A percentile compares a stretch with the other conserved stretches of the same genome.
phyloP scores from a whole-genome alignment of 1,140 invertebrate genomes.

The Himalopsyche phryganea region DNA sequence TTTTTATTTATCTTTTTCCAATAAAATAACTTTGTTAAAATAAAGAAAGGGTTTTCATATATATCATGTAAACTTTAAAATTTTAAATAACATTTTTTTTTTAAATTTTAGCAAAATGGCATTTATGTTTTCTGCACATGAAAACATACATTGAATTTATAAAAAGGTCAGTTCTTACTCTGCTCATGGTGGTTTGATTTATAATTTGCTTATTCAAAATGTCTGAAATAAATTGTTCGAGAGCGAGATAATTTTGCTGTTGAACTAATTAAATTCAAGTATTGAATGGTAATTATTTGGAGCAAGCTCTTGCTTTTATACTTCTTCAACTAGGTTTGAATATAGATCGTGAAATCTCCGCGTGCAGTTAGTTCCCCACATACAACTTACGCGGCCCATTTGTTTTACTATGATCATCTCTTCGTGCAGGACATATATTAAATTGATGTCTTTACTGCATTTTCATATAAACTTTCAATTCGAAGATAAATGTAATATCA shows the following conservation, averaged over 20 bases:
- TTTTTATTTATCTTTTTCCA: too few relatives aligned
- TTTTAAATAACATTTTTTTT: too few relatives aligned
- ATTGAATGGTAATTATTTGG: constrained; percentile 36
- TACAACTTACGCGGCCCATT: constrained; percentile 24
- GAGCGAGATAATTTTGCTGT: constrained; percentile 21
- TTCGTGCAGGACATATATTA: constrained; percentile 24
- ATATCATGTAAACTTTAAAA: too few relatives aligned
- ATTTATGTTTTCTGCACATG: too few relatives aligned
- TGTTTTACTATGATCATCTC: constrained; percentile 24
- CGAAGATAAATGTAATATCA: too few relatives aligned
- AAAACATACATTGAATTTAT: too few relatives aligned
- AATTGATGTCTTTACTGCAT: too few relatives aligned
- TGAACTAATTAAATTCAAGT: constrained; percentile 32
- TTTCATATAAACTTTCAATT: too few relatives aligned
- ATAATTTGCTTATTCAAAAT: neutral
- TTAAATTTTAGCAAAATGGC: too few relatives aligned
- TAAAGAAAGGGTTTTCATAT: too few relatives aligned
- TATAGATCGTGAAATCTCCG: constrained; percentile 29
- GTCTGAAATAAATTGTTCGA: neutral
- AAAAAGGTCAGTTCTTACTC: constrained; percentile 13
- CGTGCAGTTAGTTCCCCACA: constrained; percentile 20
- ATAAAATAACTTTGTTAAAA: too few relatives aligned
- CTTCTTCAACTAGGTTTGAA: constrained; percentile 18
- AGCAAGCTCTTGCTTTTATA: constrained; percentile 33
- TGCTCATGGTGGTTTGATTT: constrained; percentile 23